A percentile compares a stretch with the other conserved stretches of the same genome.
These are phyloP conservation scores for Brachypodius melanocephalos DNA, from an alignment of 2,113 vertebrate species.

Conservation along the genomic window DNA sequence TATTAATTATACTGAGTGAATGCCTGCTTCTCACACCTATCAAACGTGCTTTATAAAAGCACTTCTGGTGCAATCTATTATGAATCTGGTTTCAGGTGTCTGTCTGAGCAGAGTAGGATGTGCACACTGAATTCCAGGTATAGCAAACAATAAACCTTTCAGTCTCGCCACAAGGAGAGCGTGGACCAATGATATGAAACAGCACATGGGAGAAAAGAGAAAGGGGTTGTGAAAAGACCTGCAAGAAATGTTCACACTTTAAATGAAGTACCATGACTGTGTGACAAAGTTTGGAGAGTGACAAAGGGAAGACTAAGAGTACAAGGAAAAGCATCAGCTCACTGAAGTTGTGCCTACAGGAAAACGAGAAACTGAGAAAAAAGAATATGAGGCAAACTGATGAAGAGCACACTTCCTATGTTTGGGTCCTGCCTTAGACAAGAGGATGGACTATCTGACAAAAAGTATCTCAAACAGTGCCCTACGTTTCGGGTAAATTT, in stretches of 20 bases:
- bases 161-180: background rate
- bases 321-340: background rate
- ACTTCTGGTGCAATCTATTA: background rate
- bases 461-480: background rate
- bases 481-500: background rate
- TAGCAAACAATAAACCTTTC: background rate
- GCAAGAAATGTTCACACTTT: background rate
- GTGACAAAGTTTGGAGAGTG: background rate
- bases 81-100: background rate
- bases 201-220: background rate
- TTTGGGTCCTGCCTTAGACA: background rate
- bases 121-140: background rate
- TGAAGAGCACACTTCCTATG: background rate
- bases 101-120: background rate
- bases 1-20: background rate
- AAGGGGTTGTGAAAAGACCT: background rate
- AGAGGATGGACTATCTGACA: background rate
- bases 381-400: background rate
- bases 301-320: background rate
- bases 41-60: background rate
- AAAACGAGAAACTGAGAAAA: background rate
- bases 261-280: background rate
- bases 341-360: background rate
- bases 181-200: background rate
- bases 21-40: background rate